Percentiles rank a stretch among this genome's conserved stretches.
Conservation (phyloP, 2,113 vertebrate genomes). For the Cinclus cinclus region DNA sequence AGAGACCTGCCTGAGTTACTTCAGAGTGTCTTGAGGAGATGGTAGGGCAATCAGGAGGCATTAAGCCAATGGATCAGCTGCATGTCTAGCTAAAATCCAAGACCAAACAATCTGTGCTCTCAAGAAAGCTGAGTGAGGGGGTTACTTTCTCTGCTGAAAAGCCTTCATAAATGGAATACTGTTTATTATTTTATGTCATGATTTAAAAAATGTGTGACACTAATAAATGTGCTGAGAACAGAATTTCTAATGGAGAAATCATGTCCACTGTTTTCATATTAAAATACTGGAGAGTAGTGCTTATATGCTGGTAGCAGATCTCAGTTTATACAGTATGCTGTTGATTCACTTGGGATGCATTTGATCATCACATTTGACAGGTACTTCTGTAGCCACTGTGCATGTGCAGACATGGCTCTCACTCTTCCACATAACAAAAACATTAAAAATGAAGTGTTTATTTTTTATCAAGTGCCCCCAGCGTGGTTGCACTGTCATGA, state of each 20-base stretch:
- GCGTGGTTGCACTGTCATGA: fast-evolving
- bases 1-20: not conserved
- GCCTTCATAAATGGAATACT: not conserved
- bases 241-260: not conserved
- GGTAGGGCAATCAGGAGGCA: not conserved
- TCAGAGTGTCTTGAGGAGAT: not conserved
- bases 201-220: not conserved
- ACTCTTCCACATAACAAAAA: fast-evolving
- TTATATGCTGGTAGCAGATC: not conserved
- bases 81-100: not conserved
- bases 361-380: not conserved
- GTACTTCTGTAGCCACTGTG: not conserved
- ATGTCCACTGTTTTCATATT: not conserved
- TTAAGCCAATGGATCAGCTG: not conserved
- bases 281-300: fast-evolving
- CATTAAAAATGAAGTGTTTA: not conserved
- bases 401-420: not conserved
- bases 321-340: not conserved
- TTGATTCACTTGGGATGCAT: not conserved
- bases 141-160: not conserved
- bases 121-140: not conserved
- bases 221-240: not conserved
- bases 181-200: not conserved
- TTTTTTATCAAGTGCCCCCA: not conserved
- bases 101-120: not conserved